A percentile compares a stretch with the other conserved stretches of the same genome.
Evolutionary conservation across 2,797 vertebrate genomes (phyloP).

Genomic region (Pelodytes ibericus): DNA sequence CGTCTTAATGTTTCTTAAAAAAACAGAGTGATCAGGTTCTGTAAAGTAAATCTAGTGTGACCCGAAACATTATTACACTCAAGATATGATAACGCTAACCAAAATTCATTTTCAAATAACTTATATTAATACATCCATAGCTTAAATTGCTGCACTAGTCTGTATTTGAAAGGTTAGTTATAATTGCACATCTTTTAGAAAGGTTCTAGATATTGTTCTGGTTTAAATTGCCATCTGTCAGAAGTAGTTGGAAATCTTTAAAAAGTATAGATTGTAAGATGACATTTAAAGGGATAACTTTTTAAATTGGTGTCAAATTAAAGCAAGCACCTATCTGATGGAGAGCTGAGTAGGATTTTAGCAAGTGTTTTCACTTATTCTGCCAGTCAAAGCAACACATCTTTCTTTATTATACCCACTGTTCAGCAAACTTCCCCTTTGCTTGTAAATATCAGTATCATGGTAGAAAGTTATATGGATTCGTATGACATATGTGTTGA

Average conservation of each 20-base stretch:
- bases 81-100: conserved; percentile 23
- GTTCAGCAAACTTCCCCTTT: conserved; percentile 10
- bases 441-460: conserved; percentile 3
- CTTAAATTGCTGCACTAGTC: conserved; percentile 18
- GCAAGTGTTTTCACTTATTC: conserved; percentile 37
- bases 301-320: conserved; percentile 14
- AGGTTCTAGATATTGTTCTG: conserved; percentile 39
- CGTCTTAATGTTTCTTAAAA: conserved; percentile 15
- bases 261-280: conserved; percentile 25
- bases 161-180: conserved; percentile 35
- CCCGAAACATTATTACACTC: conserved; percentile 35
- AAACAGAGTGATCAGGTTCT: conserved; percentile 11
- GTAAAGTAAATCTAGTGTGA: conserved; percentile 25
- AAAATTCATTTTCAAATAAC: neutral
- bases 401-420: conserved; percentile 1
- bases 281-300: conserved; percentile 30
- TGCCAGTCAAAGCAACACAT: conserved; percentile 18
- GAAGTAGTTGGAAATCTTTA: conserved; percentile 13
- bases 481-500: too few relatives aligned
- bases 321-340: conserved; percentile 26
- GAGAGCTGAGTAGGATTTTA: conserved; percentile 21
- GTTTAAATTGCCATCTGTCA: conserved; percentile 25
- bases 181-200: neutral
- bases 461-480: too few relatives aligned
- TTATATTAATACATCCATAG: neutral